Percentiles rank a stretch among this genome's conserved stretches.
phyloP scores from a whole-genome alignment of 2,113 vertebrate genomes.

The Boulengeromyrus knoepffleri region DNA sequence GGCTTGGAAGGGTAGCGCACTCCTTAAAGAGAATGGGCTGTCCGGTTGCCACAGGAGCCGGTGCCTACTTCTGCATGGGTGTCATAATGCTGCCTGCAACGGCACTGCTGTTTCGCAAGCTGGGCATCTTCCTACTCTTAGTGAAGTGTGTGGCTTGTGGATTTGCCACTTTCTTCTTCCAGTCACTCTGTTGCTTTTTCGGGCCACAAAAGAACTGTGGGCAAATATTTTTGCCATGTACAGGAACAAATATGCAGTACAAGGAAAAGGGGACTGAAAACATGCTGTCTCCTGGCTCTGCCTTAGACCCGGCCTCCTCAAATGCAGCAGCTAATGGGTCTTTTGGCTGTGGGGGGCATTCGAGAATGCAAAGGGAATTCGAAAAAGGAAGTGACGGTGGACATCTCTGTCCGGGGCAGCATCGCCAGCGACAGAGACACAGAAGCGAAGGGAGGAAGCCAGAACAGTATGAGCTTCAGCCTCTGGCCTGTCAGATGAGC shows the following conservation, averaged over 20 bases:
- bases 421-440: constrained; percentile 47
- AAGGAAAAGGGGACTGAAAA: constrained; percentile 54
- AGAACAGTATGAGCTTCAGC: constrained; percentile 90
- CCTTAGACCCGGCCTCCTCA: constrained; percentile 35
- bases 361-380: constrained; percentile 59
- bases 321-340: constrained; percentile 60
- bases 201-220: constrained; percentile 89
- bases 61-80: constrained; percentile 79
- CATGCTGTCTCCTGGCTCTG: constrained; percentile 43
- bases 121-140: constrained; percentile 89
- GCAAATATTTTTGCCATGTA: constrained; percentile 76
- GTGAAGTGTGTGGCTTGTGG: constrained; percentile 94
- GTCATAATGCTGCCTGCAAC: constrained; percentile 88
- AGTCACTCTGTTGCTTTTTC: constrained; percentile 92
- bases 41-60: constrained; percentile 81
- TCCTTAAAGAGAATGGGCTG: constrained; percentile 89
- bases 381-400: constrained; percentile 58
- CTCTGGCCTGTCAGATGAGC: constrained; percentile 79
- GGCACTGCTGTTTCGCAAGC: constrained; percentile 77
- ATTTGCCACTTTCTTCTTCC: constrained; percentile 95
- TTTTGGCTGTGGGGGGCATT: constrained; percentile 59
- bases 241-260: constrained; percentile 38
- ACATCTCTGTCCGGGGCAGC: constrained; percentile 57
- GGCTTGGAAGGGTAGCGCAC: constrained; percentile 86
- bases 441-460: constrained; percentile 54